A percentile compares a stretch with the other conserved stretches of the same genome.
Conservation (phyloP, 2,888 invertebrate genomes). For the Neocrepidodera transversa region DNA sequence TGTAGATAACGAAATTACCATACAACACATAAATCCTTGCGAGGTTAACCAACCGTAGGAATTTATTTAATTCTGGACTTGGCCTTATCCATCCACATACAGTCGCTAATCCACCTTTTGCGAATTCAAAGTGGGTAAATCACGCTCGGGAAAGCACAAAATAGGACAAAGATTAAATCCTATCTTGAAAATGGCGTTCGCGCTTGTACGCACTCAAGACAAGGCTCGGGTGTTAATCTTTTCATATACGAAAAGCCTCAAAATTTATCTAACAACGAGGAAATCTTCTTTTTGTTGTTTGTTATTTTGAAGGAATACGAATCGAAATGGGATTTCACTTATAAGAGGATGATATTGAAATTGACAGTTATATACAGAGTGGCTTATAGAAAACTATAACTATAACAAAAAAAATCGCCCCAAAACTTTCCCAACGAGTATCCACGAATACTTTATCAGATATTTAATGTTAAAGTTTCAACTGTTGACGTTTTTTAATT, state of each 20-base stretch:
- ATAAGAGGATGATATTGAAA: no score
- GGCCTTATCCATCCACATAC: conserved; percentile 21
- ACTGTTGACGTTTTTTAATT: no score
- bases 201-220: conserved; percentile 46
- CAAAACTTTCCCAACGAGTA: no score
- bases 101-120: conserved; percentile 60
- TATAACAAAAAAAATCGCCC: no score
- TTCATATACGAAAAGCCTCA: conserved; percentile 19
- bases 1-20: conserved; percentile 15
- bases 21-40: conserved; percentile 5
- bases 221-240: conserved; percentile 36
- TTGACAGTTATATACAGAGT: no score
- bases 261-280: conserved; percentile 11
- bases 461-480: no score
- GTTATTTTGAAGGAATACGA: no score
- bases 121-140: conserved; percentile 60
- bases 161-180: conserved; percentile 67
- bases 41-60: conserved; percentile 9
- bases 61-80: conserved; percentile 25
- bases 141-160: conserved; percentile 64
- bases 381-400: no score
- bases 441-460: no score
- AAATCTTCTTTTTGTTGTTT: not conserved
- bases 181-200: conserved; percentile 53
- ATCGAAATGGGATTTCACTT: no score